Percentiles rank a stretch among this genome's conserved stretches.
Evolutionary conservation across 2,113 vertebrate species (phyloP).

Genomic region (Hepsetus odoe): DNA sequence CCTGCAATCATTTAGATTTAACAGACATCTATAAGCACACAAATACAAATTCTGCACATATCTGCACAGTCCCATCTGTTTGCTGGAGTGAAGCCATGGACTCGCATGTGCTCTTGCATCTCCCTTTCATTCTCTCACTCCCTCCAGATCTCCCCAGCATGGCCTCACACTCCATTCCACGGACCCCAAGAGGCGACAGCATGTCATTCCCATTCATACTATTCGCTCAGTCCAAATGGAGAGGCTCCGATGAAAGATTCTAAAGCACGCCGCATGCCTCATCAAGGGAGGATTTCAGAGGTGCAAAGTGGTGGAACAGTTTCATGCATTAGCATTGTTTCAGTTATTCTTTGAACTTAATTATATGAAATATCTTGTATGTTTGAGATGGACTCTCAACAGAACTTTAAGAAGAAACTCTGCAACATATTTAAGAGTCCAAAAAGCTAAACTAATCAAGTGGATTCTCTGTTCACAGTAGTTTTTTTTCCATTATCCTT

Average conservation of each 20-base stretch:
- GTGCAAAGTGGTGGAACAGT: background rate
- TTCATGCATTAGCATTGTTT: background rate
- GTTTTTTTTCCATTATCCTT: too few relatives aligned
- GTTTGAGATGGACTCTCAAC: background rate
- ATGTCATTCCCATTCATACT: slow-evolving; percentile 17
- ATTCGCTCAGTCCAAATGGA: background rate
- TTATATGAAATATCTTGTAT: background rate
- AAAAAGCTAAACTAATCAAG: too few relatives aligned
- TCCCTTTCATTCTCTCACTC: background rate
- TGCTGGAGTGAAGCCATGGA: background rate
- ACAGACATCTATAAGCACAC: background rate
- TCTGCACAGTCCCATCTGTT: background rate
- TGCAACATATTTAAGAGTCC: background rate
- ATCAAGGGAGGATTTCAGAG: background rate
- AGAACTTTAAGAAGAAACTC: background rate
- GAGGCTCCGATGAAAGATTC: background rate
- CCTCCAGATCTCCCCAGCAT: background rate
- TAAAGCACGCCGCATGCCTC: background rate
- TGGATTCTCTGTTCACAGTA: too few relatives aligned
- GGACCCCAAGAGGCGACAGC: slow-evolving; percentile 9
- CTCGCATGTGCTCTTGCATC: background rate
- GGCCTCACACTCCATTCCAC: slow-evolving; percentile 23
- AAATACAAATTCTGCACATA: slow-evolving; percentile 4
- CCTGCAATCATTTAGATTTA: slow-evolving; percentile 21
- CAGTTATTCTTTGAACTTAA: background rate